Evolutionary conservation across 2,888 invertebrate species (phyloP).

Genomic region (Noctua fimbriata): DNA sequence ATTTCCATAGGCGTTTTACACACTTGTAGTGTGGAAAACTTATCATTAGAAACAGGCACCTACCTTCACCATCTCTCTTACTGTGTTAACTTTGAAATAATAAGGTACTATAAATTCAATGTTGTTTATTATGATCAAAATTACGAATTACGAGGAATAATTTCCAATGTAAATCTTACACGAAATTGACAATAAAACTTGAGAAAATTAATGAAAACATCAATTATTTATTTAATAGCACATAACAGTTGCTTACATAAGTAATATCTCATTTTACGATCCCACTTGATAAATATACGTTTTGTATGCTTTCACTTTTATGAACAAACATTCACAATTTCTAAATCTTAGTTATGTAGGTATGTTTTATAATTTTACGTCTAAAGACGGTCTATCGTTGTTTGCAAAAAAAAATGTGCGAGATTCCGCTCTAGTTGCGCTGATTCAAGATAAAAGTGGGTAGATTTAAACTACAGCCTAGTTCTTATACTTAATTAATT

Average conservation of each 20-base stretch:
- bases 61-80: conserved; percentile 11
- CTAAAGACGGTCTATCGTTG: conserved; percentile 26
- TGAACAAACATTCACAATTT: conserved; percentile 72
- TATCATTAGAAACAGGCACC: not conserved
- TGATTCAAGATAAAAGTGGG: conserved; percentile 54
- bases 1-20: conserved; percentile 40
- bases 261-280: conserved; percentile 57
- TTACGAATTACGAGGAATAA: conserved; percentile 27
- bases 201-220: conserved; percentile 27
- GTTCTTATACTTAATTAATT: conserved; percentile 2
- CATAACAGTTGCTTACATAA: conserved; percentile 49
- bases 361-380: conserved; percentile 58
- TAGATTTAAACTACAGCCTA: conserved; percentile 13
- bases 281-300: conserved; percentile 60
- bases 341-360: conserved; percentile 58
- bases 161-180: conserved; percentile 52
- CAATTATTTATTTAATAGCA: conserved; percentile 45
- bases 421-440: conserved; percentile 70
- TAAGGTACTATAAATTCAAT: conserved; percentile 35
- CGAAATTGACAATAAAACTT: conserved; percentile 43
- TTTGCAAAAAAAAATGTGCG: conserved; percentile 63
- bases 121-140: conserved; percentile 20
- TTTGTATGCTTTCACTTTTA: conserved; percentile 73
- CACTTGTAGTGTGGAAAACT: conserved; percentile 22
- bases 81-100: conserved; percentile 22